Evolutionary conservation across 2,797 vertebrate genomes (phyloP).

Genomic region (Sternarchorhynchus goeldii): DNA sequence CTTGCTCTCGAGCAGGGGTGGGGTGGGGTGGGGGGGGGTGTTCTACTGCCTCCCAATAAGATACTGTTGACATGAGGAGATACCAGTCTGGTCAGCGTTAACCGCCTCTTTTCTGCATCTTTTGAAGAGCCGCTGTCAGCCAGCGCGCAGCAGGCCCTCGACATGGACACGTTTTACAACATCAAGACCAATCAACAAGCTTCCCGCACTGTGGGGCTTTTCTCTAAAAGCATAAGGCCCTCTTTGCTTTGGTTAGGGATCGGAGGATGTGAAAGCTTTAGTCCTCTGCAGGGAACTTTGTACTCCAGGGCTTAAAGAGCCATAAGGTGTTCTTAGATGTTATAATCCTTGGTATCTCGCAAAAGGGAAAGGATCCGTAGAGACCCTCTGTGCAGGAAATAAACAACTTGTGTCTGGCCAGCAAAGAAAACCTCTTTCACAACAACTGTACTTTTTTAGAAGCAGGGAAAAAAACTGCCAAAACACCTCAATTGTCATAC

Average conservation of each 20-base stretch:
- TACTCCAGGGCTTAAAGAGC: constrained; percentile 41
- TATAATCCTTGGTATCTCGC: constrained; percentile 40
- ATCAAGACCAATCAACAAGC: constrained; percentile 56
- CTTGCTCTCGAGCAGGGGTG: constrained; percentile 49
- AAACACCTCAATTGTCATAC: not conserved
- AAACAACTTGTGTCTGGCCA: constrained; percentile 24
- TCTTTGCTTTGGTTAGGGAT: constrained; percentile 34
- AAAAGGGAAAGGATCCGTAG: constrained; percentile 28
- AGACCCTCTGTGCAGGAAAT: constrained; percentile 25
- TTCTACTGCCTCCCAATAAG: constrained; percentile 46
- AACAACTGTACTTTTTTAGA: not conserved
- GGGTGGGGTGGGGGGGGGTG: not conserved
- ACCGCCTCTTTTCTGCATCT: constrained; percentile 47
- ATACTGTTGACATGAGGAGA: constrained; percentile 65
- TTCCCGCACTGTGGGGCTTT: constrained; percentile 40
- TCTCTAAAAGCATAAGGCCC: constrained; percentile 34
- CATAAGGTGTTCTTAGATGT: constrained; percentile 27
- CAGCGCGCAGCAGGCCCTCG: constrained; percentile 53
- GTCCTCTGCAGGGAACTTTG: constrained; percentile 45
- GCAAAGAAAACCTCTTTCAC: constrained; percentile 9
- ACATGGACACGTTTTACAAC: constrained; percentile 47
- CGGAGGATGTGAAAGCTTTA: constrained; percentile 44
- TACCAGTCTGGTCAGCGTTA: constrained; percentile 63
- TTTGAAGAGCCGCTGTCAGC: constrained; percentile 50
- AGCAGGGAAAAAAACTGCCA: not conserved